Evolutionary conservation across 2,888 invertebrate species (phyloP), one percentile per base, ranked within the genome.

Genomic region (Pyrgus malvae): DNA sequence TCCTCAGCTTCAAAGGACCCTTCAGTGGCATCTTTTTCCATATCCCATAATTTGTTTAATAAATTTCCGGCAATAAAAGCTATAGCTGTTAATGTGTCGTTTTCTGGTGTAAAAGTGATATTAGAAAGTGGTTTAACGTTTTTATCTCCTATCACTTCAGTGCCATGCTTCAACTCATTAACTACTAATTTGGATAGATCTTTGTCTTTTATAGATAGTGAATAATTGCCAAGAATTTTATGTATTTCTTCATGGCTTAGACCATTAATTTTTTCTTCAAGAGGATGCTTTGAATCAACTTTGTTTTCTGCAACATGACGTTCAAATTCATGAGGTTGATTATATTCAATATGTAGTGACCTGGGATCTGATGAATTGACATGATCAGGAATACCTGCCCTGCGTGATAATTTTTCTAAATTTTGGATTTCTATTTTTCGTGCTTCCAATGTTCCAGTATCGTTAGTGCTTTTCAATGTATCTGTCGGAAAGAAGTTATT

Each of bases 61-160:
- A 90, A 62, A 67, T 87, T 86, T 0, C 89, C 89, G 60, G 89
- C 89, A 56, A 90, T 89, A 21, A 79, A 86, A 0, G 87, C 80
- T 81, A 89, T 84, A 19, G 89, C 87, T 42, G 81, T 83, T 12
- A 86, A 61, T 2, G 89, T 88, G 48, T 88, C 87, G 58, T 88
- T 90, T 70, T 86, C 85, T 12, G 81, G 74, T n/a, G 82, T 83
- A 54, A 88, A 90, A 3, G 86, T 86, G 7, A 90, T 81, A 48
- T 86, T 89, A 12, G 89, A 88, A 53, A 80, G 76, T 1, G 83
- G 70, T 31, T 77, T 65, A 2, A 76, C 72, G 21, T 66, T 64
- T 42, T 61, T 63, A 54, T 84, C 82, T 8, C 89, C 89, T 40
- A 90, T 80, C 1, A 72, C 59, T 71, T 89, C 89, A 2, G 60